These are phyloP conservation scores for Cenopis cana DNA, from an alignment of 2,888 invertebrate species.

Conservation along the genomic window DNA sequence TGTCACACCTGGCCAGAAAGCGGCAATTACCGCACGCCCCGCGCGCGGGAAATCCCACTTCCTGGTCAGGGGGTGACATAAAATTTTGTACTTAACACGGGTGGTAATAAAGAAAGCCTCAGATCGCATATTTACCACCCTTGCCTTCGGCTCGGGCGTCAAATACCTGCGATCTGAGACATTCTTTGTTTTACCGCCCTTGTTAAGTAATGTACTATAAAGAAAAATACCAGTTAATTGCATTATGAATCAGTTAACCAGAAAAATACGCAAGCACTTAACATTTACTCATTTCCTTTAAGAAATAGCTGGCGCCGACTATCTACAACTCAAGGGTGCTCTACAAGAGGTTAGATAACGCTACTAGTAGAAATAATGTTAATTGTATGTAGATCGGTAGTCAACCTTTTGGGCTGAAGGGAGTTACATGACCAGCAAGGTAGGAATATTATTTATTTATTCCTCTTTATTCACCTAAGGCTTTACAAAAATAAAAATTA, in stretches of 20 bases:
- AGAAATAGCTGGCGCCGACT: conserved; percentile 4
- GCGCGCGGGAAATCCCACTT: too few species aligned
- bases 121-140: too few species aligned
- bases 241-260: conserved; percentile 17
- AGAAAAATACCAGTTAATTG: neutral
- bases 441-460: conserved; percentile 1
- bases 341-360: conserved; percentile 9
- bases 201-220: too few species aligned
- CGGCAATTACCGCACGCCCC: too few species aligned
- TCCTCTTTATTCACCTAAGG: neutral
- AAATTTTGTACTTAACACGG: too few species aligned
- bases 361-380: conserved; percentile 15
- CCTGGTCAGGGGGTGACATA: too few species aligned
- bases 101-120: too few species aligned
- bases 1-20: too few species aligned
- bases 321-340: conserved; percentile 10
- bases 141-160: too few species aligned
- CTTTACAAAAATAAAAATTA: too few species aligned
- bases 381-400: conserved; percentile 17
- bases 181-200: too few species aligned
- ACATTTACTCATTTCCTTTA: conserved; percentile 13
- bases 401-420: neutral
- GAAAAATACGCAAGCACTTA: conserved; percentile 22
- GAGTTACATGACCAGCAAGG: conserved; percentile 8
- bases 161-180: too few species aligned